Conservation (phyloP, 2,113 vertebrate species). For the Telmatochromis brichardi region DNA sequence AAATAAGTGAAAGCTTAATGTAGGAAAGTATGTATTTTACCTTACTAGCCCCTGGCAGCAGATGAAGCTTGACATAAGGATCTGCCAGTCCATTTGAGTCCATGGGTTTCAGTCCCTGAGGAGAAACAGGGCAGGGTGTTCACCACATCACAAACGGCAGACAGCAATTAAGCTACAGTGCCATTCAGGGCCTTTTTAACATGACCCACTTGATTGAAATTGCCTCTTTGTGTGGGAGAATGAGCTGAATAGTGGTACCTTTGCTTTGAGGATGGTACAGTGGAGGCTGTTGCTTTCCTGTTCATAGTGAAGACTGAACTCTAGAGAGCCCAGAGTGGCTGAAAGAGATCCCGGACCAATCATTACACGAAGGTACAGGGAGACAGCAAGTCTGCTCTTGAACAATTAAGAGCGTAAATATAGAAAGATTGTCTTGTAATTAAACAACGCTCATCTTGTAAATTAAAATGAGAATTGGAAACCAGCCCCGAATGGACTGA, state of each 20-base stretch:
- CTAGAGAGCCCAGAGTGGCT: slow-evolving; percentile 91
- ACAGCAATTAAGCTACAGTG: slow-evolving; percentile 25
- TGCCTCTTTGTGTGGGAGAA: background rate
- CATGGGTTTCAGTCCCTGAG: slow-evolving; percentile 93
- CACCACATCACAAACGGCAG: background rate
- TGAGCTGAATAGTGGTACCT: slow-evolving; percentile 68
- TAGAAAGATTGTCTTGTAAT: background rate
- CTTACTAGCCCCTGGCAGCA: slow-evolving; percentile 95
- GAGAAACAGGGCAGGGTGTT: background rate
- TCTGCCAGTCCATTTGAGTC: slow-evolving; percentile 93
- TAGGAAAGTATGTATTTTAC: slow-evolving; percentile 59
- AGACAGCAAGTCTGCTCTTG: background rate
- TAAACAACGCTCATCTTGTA: background rate
- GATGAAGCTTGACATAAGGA: slow-evolving; percentile 92
- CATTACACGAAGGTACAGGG: background rate
- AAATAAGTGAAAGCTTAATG: background rate
- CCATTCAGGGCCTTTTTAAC: slow-evolving; percentile 33
- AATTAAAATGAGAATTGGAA: background rate
- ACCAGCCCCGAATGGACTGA: background rate
- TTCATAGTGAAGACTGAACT: slow-evolving; percentile 89
- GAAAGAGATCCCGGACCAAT: slow-evolving; percentile 30
- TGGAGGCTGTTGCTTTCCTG: slow-evolving; percentile 89
- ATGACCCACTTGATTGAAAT: slow-evolving; percentile 21
- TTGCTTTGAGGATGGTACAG: slow-evolving; percentile 88
- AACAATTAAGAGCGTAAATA: slow-evolving; percentile 1